Conservation (phyloP, 2,797 vertebrate genomes). For the Alca torda region DNA sequence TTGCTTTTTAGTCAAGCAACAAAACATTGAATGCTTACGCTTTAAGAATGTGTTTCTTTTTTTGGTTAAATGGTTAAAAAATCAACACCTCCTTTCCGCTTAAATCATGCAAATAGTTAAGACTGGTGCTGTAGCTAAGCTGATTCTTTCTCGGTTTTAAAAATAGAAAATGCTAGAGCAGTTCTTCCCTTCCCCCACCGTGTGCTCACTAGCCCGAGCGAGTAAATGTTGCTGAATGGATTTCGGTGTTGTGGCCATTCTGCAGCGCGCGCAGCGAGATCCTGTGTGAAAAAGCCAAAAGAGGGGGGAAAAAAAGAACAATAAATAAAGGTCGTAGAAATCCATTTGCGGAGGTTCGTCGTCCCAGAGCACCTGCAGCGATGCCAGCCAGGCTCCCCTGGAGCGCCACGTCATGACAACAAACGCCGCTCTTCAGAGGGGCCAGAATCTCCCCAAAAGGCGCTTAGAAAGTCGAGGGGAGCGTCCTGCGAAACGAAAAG, state of each 20-base stretch:
- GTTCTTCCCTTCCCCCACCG: constrained; percentile 73
- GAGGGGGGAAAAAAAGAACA: not conserved
- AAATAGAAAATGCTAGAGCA: constrained; percentile 88
- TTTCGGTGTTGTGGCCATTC: constrained; percentile 62
- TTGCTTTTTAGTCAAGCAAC: not conserved
- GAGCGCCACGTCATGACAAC: constrained; percentile 78
- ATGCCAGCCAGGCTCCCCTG: constrained; percentile 54
- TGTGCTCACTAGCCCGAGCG: constrained; percentile 72
- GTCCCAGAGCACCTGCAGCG: constrained; percentile 33
- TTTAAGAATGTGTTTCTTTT: not conserved
- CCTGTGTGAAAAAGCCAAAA: constrained; percentile 65
- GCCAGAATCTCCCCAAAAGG: constrained; percentile 75
- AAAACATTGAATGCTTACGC: not conserved
- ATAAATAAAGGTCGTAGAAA: constrained; percentile 14
- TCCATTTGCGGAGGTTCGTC: not conserved
- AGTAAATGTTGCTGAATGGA: constrained; percentile 66
- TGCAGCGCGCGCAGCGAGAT: constrained; percentile 68
- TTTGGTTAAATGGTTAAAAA: constrained; percentile 20
- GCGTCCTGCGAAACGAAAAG: constrained; percentile 78
- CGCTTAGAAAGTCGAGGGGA: constrained; percentile 70
- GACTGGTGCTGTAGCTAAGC: constrained; percentile 70
- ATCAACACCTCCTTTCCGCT: constrained; percentile 53
- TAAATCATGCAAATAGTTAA: constrained; percentile 79
- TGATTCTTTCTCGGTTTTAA: constrained; percentile 83
- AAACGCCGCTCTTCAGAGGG: constrained; percentile 62